Conservation (phyloP, 2,113 vertebrate genomes). For the Pandion haliaetus region DNA sequence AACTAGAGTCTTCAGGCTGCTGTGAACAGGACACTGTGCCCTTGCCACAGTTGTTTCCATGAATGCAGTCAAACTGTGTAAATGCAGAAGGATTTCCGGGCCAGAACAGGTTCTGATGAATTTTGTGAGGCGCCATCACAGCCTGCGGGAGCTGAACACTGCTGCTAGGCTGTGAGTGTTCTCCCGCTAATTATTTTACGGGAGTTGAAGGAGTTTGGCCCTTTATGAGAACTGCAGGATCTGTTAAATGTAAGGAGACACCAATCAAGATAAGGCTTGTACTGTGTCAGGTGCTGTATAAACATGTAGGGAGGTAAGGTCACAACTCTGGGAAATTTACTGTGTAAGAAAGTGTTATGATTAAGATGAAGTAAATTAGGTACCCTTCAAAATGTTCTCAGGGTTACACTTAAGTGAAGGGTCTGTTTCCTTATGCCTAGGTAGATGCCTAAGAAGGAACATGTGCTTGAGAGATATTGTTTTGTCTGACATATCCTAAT, state of each 20-base stretch:
- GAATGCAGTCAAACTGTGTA: not conserved
- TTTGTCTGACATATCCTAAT: not conserved
- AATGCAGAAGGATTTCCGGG: not conserved
- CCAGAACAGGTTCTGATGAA: not conserved
- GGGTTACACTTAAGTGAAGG: not conserved
- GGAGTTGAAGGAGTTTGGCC: not conserved
- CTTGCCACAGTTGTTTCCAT: not conserved
- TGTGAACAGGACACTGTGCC: not conserved
- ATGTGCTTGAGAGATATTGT: not conserved
- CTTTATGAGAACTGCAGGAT: not conserved
- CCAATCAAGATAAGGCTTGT: slow-evolving; percentile 19
- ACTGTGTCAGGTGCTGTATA: not conserved
- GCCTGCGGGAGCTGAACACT: not conserved
- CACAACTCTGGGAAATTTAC: not conserved
- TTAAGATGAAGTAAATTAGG: not conserved
- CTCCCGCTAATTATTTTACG: not conserved
- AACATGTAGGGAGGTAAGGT: not conserved
- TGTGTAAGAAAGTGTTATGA: not conserved
- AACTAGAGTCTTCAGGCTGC: not conserved
- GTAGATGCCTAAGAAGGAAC: not conserved
- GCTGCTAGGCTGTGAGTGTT: not conserved
- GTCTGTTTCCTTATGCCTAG: not conserved
- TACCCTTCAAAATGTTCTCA: not conserved
- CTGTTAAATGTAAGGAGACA: slow-evolving; percentile 22
- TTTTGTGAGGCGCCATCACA: not conserved